Conservation (phyloP, 2,888 invertebrate genomes). For the Stenurella melanura region DNA sequence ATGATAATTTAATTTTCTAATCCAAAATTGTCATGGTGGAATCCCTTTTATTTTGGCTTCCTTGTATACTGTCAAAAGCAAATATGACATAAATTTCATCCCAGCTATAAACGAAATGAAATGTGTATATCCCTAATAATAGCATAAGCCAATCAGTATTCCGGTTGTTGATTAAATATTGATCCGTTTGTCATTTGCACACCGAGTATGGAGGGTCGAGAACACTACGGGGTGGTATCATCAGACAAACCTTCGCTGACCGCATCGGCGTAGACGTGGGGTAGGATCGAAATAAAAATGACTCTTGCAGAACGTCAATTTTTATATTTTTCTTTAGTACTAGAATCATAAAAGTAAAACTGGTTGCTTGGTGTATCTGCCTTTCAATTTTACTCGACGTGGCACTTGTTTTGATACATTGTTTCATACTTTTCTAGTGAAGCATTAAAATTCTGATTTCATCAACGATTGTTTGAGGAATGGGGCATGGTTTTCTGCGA, state of each 20-base stretch:
- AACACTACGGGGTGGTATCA: constrained; percentile 55
- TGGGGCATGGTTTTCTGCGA: no score
- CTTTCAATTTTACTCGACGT: no score
- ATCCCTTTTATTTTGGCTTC: neutral
- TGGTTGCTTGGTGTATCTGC: no score
- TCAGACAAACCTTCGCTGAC: constrained; percentile 51
- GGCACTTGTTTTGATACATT: no score
- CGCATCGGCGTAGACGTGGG: constrained; percentile 31
- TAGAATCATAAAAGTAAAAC: no score
- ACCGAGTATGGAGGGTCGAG: constrained; percentile 58
- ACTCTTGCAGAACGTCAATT: no score
- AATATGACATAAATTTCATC: neutral
- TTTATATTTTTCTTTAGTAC: no score
- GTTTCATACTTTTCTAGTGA: no score
- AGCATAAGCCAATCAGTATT: constrained; percentile 65
- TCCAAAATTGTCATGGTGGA: neutral
- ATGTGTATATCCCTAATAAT: constrained; percentile 58
- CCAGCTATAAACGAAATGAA: constrained; percentile 46
- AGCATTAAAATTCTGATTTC: no score
- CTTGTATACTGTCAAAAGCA: neutral
- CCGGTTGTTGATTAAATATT: constrained; percentile 69
- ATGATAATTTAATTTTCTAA: no score
- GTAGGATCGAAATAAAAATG: neutral
- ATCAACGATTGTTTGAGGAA: no score
- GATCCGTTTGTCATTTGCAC: constrained; percentile 68